These are phyloP conservation scores for Gambusia holbrooki DNA, from an alignment of 2,113 vertebrate species.

Conservation along the genomic window DNA sequence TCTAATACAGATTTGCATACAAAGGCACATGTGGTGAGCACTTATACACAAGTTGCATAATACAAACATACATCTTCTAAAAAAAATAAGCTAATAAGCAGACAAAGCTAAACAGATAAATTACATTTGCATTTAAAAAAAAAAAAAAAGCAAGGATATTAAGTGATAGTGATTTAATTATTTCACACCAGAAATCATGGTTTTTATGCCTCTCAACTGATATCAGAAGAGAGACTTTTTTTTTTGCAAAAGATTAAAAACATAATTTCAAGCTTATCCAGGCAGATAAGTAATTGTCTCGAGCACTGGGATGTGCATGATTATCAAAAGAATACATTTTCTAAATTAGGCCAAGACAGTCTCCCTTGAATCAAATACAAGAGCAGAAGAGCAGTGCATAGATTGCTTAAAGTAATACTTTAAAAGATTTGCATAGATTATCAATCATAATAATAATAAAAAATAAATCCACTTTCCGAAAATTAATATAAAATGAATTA, in stretches of 20 bases:
- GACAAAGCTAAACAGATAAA: conserved; percentile 30
- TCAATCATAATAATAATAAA: conserved; percentile 62
- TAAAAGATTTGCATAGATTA: conserved; percentile 81
- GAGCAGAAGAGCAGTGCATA: conserved; percentile 68
- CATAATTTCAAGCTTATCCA: conserved; percentile 75
- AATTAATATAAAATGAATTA: conserved; percentile 76
- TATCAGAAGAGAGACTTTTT: conserved; percentile 49
- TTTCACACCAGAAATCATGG: conserved; percentile 49
- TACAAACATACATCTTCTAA: conserved; percentile 27
- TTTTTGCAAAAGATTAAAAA: conserved; percentile 69
- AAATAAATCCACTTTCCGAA: conserved; percentile 70
- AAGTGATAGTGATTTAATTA: conserved; percentile 57
- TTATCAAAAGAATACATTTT: conserved; percentile 78
- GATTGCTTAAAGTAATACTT: conserved; percentile 70
- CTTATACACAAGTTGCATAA: conserved; percentile 47
- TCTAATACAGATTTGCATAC: conserved; percentile 56
- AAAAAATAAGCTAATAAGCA: conserved; percentile 12
- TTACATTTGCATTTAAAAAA: conserved; percentile 41
- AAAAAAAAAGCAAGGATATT: conserved; percentile 31
- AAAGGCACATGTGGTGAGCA: conserved; percentile 71
- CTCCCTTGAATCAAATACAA: conserved; percentile 67
- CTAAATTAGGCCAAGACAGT: conserved; percentile 73
- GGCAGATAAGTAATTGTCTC: conserved; percentile 75
- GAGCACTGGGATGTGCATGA: conserved; percentile 73
- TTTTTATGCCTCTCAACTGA: conserved; percentile 57